phyloP scores from a whole-genome alignment of 2,113 vertebrate species.

The Dipodomys merriami region DNA sequence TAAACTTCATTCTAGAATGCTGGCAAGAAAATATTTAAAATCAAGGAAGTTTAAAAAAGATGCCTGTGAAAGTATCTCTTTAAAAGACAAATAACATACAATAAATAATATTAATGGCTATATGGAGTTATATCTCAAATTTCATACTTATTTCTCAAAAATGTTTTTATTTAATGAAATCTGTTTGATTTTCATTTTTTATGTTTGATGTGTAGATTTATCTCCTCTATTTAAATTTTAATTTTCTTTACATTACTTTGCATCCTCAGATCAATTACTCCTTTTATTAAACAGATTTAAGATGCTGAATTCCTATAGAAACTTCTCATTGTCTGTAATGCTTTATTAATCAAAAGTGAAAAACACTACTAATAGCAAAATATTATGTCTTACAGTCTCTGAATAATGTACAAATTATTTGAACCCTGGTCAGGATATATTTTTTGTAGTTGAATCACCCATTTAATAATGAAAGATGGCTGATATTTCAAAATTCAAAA shows the following conservation, averaged over 20 bases:
- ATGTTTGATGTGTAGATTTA: background rate
- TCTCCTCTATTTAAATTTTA: background rate
- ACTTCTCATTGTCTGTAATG: background rate
- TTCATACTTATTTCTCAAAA: background rate
- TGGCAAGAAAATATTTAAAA: background rate
- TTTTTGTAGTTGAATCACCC: background rate
- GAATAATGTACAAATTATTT: constrained; percentile 5
- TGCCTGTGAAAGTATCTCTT: background rate
- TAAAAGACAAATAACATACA: background rate
- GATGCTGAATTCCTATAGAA: background rate
- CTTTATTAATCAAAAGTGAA: background rate
- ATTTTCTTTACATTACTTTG: background rate
- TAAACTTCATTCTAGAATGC: background rate
- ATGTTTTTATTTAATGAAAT: background rate
- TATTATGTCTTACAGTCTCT: background rate
- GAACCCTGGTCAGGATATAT: background rate
- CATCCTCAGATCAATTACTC: background rate
- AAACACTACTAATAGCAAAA: background rate
- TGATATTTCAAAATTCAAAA: constrained; percentile 59
- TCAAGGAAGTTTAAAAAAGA: background rate
- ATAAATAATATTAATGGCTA: background rate
- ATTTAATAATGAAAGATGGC: background rate
- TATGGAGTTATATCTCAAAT: background rate
- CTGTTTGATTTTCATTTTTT: background rate
- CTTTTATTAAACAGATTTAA: background rate